Base-by-base conservation (phyloP, 1,140 invertebrate species). In the Cecropterus lyciades region DNA sequence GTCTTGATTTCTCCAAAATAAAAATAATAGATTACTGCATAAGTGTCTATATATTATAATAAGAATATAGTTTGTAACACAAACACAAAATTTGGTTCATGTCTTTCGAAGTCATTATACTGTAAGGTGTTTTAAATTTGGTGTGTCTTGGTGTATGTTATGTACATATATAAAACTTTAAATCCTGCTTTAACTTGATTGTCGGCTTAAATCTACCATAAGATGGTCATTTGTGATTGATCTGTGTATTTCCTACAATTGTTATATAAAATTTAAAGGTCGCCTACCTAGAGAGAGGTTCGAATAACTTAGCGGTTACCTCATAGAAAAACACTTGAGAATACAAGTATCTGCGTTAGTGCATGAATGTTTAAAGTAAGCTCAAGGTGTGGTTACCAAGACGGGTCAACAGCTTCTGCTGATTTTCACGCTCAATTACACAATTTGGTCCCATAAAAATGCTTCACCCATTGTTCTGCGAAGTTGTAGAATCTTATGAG, bases 381-480 rank as follows among this genome's bases (percentile, higher is more conserved):
- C 15, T 53, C 27, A 53, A 53, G 51, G 30, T 17, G 30, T 14
- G 51, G 51, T 53, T 37, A 37, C 30, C 33, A 53, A 53, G 27
- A 13, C 51, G 51, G 51, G 51, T 52, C 51, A 53, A 53, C 30
- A 53, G 30, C 30, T 37, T 51, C 27, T 52, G 5, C 11, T 20
- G 11, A 30, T 20, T 11, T 59, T 67, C 56, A 53, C 45, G 56
- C 53, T 55, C 14, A 30, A 55, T 77, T 77, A 45, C 69, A 63
- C 68, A 76, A 73, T 51, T 46, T 52, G 65, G 57, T 42, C 72
- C 51, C 17, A 46, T 56, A n/a, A 62, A 51, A 57, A 14, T 57
- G 46, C 48, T 65, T 43, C 62, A 69, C 14, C 72, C 63, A 77
- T 80, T 80, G 77, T 76, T 72, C 37, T 80, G 57, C 55, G 66